Conservation (phyloP, 2,113 vertebrate genomes). For the Aptenodytes patagonicus region DNA sequence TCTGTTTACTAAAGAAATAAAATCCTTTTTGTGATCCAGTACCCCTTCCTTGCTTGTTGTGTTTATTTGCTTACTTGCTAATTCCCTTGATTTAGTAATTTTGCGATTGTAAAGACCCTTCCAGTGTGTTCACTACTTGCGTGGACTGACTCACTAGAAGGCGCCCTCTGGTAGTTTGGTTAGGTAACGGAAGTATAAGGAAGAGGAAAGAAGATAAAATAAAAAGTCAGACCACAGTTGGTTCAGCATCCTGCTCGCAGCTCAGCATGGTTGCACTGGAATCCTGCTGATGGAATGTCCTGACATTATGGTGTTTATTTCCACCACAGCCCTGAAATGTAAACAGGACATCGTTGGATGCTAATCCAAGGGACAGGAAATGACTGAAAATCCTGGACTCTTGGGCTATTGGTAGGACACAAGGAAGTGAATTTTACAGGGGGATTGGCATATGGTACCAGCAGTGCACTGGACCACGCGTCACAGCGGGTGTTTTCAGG, state of each 20-base stretch:
- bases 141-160: not conserved
- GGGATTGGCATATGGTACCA: not conserved
- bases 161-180: not conserved
- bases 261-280: not conserved
- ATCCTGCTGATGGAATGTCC: constrained; percentile 50
- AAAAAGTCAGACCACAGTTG: not conserved
- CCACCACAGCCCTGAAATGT: constrained; percentile 17
- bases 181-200: not conserved
- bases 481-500: not conserved
- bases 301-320: constrained; percentile 55
- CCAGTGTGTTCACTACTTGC: not conserved
- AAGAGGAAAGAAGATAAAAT: constrained; percentile 2
- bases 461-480: rapidly evolving
- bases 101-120: not conserved
- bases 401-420: not conserved
- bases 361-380: constrained; percentile 26
- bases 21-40: not conserved
- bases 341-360: constrained; percentile 29
- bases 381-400: not conserved
- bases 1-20: not conserved
- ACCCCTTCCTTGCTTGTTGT: not conserved
- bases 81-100: not conserved
- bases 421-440: not conserved
- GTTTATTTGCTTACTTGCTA: not conserved
- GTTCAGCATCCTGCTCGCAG: constrained; percentile 11